Percentiles rank a stretch among this genome's conserved stretches.
Evolutionary conservation across 2,113 vertebrate genomes (phyloP).

Genomic region (Prinia subflava): DNA sequence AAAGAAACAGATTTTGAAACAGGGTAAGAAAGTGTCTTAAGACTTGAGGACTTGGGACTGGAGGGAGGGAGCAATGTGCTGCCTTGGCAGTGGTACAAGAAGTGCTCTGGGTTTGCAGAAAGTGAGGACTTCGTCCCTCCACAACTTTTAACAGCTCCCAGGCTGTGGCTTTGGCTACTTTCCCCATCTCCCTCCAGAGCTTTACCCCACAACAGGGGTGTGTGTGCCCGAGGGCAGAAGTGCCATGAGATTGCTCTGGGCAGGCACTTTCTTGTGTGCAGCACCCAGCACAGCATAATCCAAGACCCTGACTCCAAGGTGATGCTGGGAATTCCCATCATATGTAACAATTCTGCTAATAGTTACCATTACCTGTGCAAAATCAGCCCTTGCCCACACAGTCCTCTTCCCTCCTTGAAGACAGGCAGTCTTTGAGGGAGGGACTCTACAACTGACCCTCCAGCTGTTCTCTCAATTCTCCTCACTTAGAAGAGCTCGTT

Average conservation of each 20-base stretch:
- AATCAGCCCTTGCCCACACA: background rate
- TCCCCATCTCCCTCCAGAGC: background rate
- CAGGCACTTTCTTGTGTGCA: background rate
- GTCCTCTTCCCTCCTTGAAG: background rate
- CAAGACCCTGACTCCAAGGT: background rate
- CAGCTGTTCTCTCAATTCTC: background rate
- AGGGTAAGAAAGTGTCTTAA: slow-evolving; percentile 32
- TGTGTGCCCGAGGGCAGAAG: background rate
- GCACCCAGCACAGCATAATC: background rate
- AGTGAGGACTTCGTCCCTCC: background rate
- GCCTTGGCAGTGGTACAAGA: background rate
- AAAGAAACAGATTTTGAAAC: slow-evolving; percentile 58
- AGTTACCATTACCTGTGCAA: background rate
- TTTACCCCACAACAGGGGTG: background rate
- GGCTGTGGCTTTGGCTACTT: background rate
- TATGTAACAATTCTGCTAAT: background rate
- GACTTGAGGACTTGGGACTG: background rate
- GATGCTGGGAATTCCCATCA: background rate
- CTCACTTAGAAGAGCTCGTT: background rate
- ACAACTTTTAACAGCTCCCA: background rate
- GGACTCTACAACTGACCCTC: background rate
- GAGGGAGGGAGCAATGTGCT: background rate
- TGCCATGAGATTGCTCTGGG: rapidly evolving
- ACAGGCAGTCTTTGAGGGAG: background rate
- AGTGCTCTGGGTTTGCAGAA: background rate